A percentile compares a stretch with the other conserved stretches of the same genome.
Conservation (phyloP, 2,888 invertebrate species). For the Trilocha varians region DNA sequence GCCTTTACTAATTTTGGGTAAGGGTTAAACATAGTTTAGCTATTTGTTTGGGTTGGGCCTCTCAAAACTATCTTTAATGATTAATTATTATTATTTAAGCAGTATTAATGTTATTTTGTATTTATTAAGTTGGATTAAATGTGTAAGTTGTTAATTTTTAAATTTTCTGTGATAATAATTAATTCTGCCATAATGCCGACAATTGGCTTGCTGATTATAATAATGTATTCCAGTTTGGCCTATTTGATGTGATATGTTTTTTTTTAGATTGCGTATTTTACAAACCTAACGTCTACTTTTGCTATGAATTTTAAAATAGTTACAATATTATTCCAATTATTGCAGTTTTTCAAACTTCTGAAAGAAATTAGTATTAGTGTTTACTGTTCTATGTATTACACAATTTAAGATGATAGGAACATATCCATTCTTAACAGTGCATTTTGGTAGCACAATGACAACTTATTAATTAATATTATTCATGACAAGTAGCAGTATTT, state of each 20-base stretch:
- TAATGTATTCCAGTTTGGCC: conserved; percentile 11
- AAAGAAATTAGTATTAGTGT: too few relatives aligned
- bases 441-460: neutral
- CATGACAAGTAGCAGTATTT: neutral
- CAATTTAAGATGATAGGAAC: neutral
- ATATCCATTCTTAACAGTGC: neutral
- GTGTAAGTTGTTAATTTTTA: conserved; percentile 18
- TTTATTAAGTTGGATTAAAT: too few relatives aligned
- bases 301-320: neutral
- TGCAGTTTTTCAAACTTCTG: too few relatives aligned
- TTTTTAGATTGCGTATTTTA: neutral
- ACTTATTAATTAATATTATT: too few relatives aligned
- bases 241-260: conserved; percentile 7
- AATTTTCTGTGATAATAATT: conserved; percentile 44
- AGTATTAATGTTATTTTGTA: conserved; percentile 32
- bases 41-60: conserved; percentile 16
- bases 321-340: too few relatives aligned
- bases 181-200: conserved; percentile 30
- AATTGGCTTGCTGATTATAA: conserved; percentile 5
- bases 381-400: too few relatives aligned
- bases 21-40: conserved; percentile 2
- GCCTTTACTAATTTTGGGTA: conserved; percentile 4
- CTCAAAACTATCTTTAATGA: conserved; percentile 19
- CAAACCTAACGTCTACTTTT: neutral
- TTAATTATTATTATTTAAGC: conserved; percentile 21